Percentiles rank a stretch among this genome's conserved stretches.
phyloP scores from a whole-genome alignment of 1,140 invertebrate species.

The Streblospio benedicti region DNA sequence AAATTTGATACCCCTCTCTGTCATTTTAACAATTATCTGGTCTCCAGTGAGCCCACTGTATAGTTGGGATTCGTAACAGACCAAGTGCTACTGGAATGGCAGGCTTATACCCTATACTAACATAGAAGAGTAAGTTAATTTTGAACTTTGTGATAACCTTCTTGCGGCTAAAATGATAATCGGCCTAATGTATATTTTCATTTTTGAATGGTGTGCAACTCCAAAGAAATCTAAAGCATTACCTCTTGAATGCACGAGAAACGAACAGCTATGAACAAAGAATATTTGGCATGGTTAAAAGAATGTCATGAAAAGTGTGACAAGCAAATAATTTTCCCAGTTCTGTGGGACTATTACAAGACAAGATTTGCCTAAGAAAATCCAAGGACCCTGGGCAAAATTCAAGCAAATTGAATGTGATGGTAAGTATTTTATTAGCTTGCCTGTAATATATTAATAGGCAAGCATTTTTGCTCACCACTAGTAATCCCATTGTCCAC shows the following conservation, averaged over 20 bases:
- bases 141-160: not conserved
- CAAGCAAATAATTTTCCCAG: constrained; percentile 42
- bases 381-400: constrained; percentile 40
- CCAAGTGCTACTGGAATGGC: constrained; percentile 49
- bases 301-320: constrained; percentile 45
- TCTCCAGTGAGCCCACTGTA: no score
- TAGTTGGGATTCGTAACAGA: no score
- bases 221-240: constrained; percentile 37
- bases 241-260: constrained; percentile 45
- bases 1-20: no score
- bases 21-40: no score
- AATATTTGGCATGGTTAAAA: constrained; percentile 43
- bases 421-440: constrained; percentile 32
- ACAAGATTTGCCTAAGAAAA: constrained; percentile 37
- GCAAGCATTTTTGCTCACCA: not conserved
- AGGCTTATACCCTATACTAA: constrained; percentile 45
- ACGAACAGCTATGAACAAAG: constrained; percentile 40
- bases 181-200: constrained; percentile 21
- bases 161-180: not conserved
- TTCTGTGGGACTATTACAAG: constrained; percentile 33
- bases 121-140: constrained; percentile 38
- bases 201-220: constrained; percentile 45
- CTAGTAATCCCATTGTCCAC: no score
- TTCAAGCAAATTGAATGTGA: constrained; percentile 44
- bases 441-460: not conserved